phyloP scores from a whole-genome alignment of 2,888 invertebrate genomes.

The Mythimna impura region DNA sequence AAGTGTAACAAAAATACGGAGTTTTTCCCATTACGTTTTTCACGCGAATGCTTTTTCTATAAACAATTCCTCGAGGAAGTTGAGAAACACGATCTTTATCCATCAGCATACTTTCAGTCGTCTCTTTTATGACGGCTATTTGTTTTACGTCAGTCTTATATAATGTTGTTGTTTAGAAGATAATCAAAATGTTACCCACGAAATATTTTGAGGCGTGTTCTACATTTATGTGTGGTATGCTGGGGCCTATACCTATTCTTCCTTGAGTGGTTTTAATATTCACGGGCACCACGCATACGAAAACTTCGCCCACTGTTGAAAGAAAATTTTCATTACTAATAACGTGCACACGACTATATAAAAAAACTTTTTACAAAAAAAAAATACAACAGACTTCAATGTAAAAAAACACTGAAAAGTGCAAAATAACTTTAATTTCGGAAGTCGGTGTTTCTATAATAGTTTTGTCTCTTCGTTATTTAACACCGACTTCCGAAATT shows the following conservation, averaged over 20 bases:
- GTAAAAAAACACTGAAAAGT: too few species aligned
- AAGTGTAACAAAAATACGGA: constrained; percentile 30
- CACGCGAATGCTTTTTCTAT: constrained; percentile 42
- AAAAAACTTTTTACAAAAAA: too few species aligned
- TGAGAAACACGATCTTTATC: constrained; percentile 49
- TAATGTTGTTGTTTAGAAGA: constrained; percentile 45
- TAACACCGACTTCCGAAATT: too few species aligned
- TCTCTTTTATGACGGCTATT: constrained; percentile 49
- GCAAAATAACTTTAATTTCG: too few species aligned
- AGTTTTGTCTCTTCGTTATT: too few species aligned
- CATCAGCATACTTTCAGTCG: constrained; percentile 46
- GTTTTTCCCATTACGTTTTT: constrained; percentile 38
- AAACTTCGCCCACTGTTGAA: constrained; percentile 8
- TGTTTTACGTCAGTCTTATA: constrained; percentile 41
- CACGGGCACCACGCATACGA: constrained; percentile 2
- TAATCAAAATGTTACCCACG: constrained; percentile 38
- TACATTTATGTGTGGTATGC: constrained; percentile 6
- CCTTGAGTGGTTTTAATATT: constrained; percentile 32
- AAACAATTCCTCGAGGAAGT: constrained; percentile 43
- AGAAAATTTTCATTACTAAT: constrained; percentile 21
- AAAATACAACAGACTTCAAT: too few species aligned
- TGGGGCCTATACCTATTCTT: constrained; percentile 8
- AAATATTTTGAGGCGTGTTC: constrained; percentile 29
- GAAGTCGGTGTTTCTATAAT: too few species aligned
- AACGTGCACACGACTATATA: constrained; percentile 2